A percentile compares a stretch with the other conserved stretches of the same genome.
Evolutionary conservation across 2,797 vertebrate species (phyloP).

Genomic region (Acanthurus leucopareius): DNA sequence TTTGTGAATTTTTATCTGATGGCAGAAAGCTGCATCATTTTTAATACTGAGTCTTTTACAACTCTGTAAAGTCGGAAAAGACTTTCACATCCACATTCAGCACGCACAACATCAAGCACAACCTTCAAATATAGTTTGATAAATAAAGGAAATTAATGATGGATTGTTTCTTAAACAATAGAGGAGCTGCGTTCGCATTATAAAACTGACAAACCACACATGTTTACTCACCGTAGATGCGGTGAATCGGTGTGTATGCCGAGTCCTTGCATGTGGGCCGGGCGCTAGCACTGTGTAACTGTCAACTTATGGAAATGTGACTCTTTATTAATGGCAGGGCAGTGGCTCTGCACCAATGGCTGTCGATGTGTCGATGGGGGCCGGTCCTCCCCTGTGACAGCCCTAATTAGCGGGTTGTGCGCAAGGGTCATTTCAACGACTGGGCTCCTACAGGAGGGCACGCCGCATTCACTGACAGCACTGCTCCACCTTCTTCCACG

Average conservation of each 20-base stretch:
- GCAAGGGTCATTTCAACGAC: slow-evolving; percentile 44
- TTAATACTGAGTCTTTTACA: not conserved
- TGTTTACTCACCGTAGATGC: slow-evolving; percentile 3
- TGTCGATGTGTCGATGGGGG: slow-evolving; percentile 68
- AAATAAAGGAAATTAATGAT: slow-evolving; percentile 30
- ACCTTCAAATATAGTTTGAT: slow-evolving; percentile 30
- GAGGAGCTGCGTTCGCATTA: not conserved
- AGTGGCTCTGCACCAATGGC: slow-evolving; percentile 60
- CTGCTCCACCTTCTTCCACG: slow-evolving; percentile 28
- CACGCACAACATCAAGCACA: slow-evolving; percentile 8
- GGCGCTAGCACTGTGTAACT: slow-evolving; percentile 42
- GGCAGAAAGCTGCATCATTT: not conserved
- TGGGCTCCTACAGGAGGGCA: slow-evolving; percentile 37
- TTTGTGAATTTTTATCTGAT: not conserved
- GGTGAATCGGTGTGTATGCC: slow-evolving; percentile 12
- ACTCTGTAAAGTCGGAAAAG: not conserved
- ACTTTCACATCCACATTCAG: no score
- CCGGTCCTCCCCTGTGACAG: slow-evolving; percentile 69
- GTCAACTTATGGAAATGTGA: slow-evolving; percentile 77
- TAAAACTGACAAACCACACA: not conserved
- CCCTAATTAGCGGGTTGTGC: slow-evolving; percentile 64
- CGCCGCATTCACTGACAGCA: slow-evolving; percentile 46
- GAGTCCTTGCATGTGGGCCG: slow-evolving; percentile 57
- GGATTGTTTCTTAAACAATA: slow-evolving; percentile 37
- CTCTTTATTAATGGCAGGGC: slow-evolving; percentile 73